A percentile compares a stretch with the other conserved stretches of the same genome.
phyloP scores from a whole-genome alignment of 2,797 vertebrate species.

The Tinamus major region DNA sequence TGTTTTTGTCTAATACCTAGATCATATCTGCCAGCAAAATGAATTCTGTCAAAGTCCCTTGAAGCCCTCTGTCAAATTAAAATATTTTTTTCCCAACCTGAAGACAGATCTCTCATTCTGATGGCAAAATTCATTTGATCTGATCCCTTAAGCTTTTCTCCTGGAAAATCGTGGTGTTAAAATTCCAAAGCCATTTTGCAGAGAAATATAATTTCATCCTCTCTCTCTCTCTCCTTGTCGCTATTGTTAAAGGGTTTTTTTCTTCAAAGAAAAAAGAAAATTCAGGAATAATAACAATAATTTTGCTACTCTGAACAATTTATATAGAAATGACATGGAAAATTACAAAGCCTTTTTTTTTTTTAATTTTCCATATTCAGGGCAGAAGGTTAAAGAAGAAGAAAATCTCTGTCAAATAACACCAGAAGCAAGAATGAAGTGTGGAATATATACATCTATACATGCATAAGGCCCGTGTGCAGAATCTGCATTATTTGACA shows the following conservation, averaged over 20 bases:
- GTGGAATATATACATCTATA: neutral
- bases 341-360: neutral
- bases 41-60: constrained; percentile 67
- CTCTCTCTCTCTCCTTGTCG: neutral
- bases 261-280: neutral
- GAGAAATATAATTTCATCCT: constrained; percentile 6
- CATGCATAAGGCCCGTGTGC: neutral
- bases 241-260: neutral
- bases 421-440: neutral
- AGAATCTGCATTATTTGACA: neutral
- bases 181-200: constrained; percentile 38
- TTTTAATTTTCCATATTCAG: neutral
- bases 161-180: constrained; percentile 36
- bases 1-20: constrained; percentile 46
- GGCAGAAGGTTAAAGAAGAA: constrained; percentile 13
- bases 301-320: constrained; percentile 28
- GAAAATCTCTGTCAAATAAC: neutral
- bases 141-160: constrained; percentile 68
- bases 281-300: neutral
- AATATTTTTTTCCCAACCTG: constrained; percentile 18
- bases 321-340: neutral
- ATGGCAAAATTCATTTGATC: constrained; percentile 68
- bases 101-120: constrained; percentile 57
- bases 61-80: constrained; percentile 70
- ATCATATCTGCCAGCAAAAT: constrained; percentile 61